phyloP scores from a whole-genome alignment of 2,113 vertebrate species.

The Podilymbus podiceps region DNA sequence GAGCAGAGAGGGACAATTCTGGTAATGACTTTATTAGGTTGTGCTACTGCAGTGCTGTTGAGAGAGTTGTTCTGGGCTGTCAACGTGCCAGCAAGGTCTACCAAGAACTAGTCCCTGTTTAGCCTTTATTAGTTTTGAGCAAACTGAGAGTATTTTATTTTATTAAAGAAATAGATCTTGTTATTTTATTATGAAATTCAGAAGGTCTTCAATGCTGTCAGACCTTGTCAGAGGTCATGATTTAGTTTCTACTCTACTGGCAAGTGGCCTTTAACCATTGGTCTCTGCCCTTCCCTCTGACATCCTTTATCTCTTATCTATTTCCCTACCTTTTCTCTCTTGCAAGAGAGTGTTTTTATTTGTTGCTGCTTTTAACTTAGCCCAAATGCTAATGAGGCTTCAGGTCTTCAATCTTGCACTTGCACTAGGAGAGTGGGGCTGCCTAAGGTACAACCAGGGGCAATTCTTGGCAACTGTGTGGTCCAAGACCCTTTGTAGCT shows the following conservation, averaged over 20 bases:
- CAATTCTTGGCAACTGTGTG: background rate
- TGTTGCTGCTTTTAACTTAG: background rate
- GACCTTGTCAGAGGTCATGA: background rate
- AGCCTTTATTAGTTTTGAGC: background rate
- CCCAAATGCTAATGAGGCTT: background rate
- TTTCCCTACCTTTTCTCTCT: background rate
- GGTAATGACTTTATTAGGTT: background rate
- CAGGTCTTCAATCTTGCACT: background rate
- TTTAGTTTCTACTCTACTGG: background rate
- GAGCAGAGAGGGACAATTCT: background rate
- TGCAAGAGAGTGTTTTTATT: background rate
- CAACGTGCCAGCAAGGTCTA: background rate
- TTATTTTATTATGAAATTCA: background rate
- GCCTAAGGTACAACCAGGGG: background rate
- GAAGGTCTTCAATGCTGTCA: background rate
- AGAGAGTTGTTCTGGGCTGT: background rate
- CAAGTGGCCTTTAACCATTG: background rate
- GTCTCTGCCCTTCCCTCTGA: background rate
- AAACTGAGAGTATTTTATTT: background rate
- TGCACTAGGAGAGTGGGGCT: background rate
- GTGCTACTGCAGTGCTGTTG: background rate
- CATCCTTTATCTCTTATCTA: background rate
- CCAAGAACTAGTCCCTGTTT: background rate
- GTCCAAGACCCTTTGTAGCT: background rate
- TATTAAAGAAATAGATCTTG: background rate